Conservation (phyloP, 2,797 vertebrate species). For the Emys orbicularis region DNA sequence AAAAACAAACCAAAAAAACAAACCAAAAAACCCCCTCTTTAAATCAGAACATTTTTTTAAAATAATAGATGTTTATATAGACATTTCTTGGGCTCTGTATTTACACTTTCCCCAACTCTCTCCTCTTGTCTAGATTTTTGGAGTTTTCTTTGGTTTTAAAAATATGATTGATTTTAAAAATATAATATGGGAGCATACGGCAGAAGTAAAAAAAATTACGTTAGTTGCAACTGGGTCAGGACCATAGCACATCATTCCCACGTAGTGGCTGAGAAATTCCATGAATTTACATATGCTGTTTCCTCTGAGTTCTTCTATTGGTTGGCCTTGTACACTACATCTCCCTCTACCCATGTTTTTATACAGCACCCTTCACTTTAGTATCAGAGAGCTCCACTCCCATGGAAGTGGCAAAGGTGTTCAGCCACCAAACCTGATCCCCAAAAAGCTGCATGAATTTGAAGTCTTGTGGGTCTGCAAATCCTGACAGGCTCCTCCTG, state of each 20-base stretch:
- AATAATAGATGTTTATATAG: background rate
- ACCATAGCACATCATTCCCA: background rate
- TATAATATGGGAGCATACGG: background rate
- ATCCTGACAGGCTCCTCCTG: background rate
- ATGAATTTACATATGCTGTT: background rate
- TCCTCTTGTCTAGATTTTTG: slow-evolving; percentile 44
- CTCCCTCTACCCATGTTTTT: background rate
- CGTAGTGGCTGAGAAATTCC: background rate
- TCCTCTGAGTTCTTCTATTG: background rate
- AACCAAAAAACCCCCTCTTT: background rate
- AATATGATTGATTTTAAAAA: background rate
- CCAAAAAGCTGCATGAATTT: background rate
- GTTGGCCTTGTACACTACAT: background rate
- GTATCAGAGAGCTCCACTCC: background rate
- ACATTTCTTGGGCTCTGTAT: slow-evolving; percentile 27
- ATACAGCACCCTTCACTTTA: background rate
- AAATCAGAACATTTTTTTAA: background rate
- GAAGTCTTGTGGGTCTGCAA: background rate
- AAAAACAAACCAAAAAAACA: slow-evolving; percentile 32
- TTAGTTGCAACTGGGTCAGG: background rate
- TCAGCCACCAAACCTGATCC: background rate
- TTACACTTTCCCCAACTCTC: slow-evolving; percentile 52
- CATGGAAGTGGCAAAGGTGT: background rate
- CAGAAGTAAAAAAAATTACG: background rate
- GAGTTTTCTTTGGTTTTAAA: background rate